Evolutionary conservation across 2,113 vertebrate genomes (phyloP), one percentile per base, ranked within the genome.

Genomic region (Tichodroma muraria): DNA sequence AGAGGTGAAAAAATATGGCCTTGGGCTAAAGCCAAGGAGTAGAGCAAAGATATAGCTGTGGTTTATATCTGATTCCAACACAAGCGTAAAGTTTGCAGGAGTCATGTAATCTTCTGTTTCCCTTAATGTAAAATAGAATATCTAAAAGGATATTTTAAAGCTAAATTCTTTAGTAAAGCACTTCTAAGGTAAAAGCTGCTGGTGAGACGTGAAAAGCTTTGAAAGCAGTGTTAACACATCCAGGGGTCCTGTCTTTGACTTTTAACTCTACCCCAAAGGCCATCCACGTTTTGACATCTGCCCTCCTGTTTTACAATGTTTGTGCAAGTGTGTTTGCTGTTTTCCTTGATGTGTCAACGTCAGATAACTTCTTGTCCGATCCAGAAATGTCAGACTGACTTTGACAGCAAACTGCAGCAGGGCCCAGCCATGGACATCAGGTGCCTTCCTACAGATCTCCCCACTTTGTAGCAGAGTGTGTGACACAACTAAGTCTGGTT

Each of bases 1-100:
- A 54, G 59, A 94, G 35, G 54, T 71, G 33, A 71, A 73, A 89
- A 89, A 91, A 80, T 56, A 86, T 35, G 44, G 42, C n/a, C 73
- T 92, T 92, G 79, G 76, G 63, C 68, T 91, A 59, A 91, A 83
- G 93, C 89, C 93, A 88, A 80, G 33, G 59, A 87, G 19, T 23
- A 22, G 54, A 91, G 68, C 35, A 82, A 94, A 80, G 81, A 91
- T 80, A 91, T 80, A 91, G 75, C 47, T 70, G 78, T 27, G 50
- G 40, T 89, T 95, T 83, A 85, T 78, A 90, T 93, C 75, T 88
- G 75, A 69, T 66, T 50, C 70, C 35, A 91, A 13, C 66, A 31
- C 40, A 53, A 75, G 75, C 75, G 80, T 85, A 80, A 84, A 65
- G 33, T 78, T 90, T 85, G 72, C 52, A 44, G 71, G 59, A 85